Evolutionary conservation across 1,140 invertebrate species (phyloP), one percentile per base, ranked within the genome.

Genomic region (Calliphora vicina): DNA sequence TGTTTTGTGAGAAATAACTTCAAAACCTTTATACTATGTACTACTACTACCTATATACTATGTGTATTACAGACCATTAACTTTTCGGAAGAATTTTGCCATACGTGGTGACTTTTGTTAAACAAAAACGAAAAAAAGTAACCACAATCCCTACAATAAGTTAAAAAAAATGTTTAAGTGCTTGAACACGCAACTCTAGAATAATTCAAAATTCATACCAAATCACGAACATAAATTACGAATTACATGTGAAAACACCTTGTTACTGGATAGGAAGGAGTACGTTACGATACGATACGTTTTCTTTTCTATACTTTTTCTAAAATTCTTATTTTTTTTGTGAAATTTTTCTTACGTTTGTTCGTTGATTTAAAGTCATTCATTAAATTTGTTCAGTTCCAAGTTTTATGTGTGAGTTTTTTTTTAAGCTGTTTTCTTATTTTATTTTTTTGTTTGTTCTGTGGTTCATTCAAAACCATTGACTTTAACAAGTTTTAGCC

Each of bases 191-290:
- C 57, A 67, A 67, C 57, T 23, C 10, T 3, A 67, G 57, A 67
- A 67, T 67, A 67, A 67, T 67, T 67, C 57, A 67, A 67, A 67
- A 67, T 67, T 67, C 57, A 67, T 67, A 67, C n/a, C 57, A 67
- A 67, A 23, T 67, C 57, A 23, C 57, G 57, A 67, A 67, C 20
- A 67, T 67, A 67, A 67, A 67, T 67, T 67, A 67, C 57, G 20
- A 67, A 67, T 67, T 67, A 67, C 57, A 67, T 67, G 57, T 67
- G 57, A 67, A 67, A 67, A 67, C n/a, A 67, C n/a, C n/a, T 67
- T 67, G 57, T 67, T 67, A 67, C 57, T 67, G 45, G 4, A 15
- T 57, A 57, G 13, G 4, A 13, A 57, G 13, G 4, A 13, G 29
- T 57, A 57, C 45, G 45, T 57, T 57, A 57, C 45, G 45, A 17